Evolutionary conservation across 2,888 invertebrate genomes (phyloP), one percentile per base, ranked within the genome.

Genomic region (Stramonita haemastoma): DNA sequence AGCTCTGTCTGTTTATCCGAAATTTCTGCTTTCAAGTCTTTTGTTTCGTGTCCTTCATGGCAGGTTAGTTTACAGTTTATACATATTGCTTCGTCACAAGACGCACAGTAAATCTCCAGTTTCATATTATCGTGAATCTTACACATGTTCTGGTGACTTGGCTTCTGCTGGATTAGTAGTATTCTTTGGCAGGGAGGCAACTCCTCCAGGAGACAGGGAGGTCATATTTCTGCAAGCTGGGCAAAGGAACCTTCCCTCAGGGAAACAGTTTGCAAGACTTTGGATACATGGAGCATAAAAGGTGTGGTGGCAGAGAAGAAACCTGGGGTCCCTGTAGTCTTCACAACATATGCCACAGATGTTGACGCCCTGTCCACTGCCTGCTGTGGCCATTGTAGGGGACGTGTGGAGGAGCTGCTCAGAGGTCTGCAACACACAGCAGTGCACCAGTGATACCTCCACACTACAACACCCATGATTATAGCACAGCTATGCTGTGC

Each of bases 241-340:
- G n/a, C 73, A 73, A 22, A n/a, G 73, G 0, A 73, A 73, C 26
- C n/a, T n/a, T 26, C n/a, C 26, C 26, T 13, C 5, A 4, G n/a
- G n/a, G 73, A n/a, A n/a, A n/a, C n/a, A 1, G n/a, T 5, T n/a
- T n/a, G 73, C 73, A n/a, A 73, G 26, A 73, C 1, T n/a, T 73
- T 73, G n/a, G 13, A 73, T 73, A n/a, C 73, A 73, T 1, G n/a
- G n/a, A n/a, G n/a, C 73, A 73, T n/a, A 73, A n/a, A 73, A 73
- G 13, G 73, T 73, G 73, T 73, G 73, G n/a, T 73, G 73, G n/a
- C 73, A 73, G n/a, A n/a, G 73, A n/a, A 73, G 73, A n/a, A 73
- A 73, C 13, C n/a, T 73, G 11, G n/a, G 73, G n/a, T 73, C n/a
- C 1, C 22, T 4, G 29, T 73, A 73, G 8, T 11, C n/a, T 4